phyloP scores from a whole-genome alignment of 2,113 vertebrate genomes.

The Scortum barcoo region DNA sequence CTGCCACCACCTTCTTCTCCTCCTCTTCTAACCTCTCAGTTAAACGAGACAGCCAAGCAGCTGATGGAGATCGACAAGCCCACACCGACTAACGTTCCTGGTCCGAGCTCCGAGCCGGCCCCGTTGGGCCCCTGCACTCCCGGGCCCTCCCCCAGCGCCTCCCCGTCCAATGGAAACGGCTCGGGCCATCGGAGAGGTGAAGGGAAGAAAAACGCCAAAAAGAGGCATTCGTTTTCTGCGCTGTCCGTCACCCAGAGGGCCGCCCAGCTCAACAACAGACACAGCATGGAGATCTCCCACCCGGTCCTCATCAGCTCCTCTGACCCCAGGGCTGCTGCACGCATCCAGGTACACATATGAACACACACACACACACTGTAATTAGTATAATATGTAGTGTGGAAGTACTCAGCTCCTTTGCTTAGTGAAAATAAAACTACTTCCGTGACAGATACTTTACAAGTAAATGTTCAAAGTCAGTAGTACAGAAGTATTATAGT shows the following conservation, averaged over 20 bases:
- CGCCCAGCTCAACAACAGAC: conserved; percentile 94
- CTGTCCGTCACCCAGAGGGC: conserved; percentile 96
- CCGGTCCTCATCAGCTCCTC: conserved; percentile 98
- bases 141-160: conserved; percentile 73
- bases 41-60: conserved; percentile 97
- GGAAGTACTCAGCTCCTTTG: neutral
- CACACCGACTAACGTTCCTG: conserved; percentile 76
- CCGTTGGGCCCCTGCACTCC: conserved; percentile 83
- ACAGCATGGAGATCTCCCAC: conserved; percentile 99
- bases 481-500: neutral
- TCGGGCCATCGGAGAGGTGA: conserved; percentile 88
- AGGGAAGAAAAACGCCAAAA: conserved; percentile 98
- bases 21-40: conserved; percentile 77
- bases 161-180: conserved; percentile 81
- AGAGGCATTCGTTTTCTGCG: conserved; percentile 96
- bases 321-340: conserved; percentile 92
- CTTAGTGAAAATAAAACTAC: neutral
- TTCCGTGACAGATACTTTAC: neutral
- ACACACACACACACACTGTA: neutral
- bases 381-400: neutral
- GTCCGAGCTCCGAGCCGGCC: conserved; percentile 83
- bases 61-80: conserved; percentile 97
- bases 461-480: neutral
- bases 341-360: conserved; percentile 90
- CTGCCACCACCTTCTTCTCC: neutral